Evolutionary conservation across 2,113 vertebrate genomes (phyloP).

Genomic region (Apteryx mantelli): DNA sequence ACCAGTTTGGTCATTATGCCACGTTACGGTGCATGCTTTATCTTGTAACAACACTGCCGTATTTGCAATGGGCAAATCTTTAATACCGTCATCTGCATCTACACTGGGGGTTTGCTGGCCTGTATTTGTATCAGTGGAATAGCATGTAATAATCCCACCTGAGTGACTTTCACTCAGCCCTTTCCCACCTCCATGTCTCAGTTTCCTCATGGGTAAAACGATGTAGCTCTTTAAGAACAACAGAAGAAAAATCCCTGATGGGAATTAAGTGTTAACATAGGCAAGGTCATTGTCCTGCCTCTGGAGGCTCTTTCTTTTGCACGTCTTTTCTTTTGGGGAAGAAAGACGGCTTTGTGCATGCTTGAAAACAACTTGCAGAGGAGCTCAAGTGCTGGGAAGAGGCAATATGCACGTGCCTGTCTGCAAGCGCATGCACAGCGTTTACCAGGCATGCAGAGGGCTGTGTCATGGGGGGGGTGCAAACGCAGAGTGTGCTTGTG

Average conservation of each 20-base stretch:
- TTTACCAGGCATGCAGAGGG: background rate
- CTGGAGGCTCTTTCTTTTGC: background rate
- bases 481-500: background rate
- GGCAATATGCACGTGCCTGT: background rate
- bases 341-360: background rate
- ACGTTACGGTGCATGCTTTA: background rate
- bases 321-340: fast-evolving
- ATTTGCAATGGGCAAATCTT: background rate
- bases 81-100: background rate
- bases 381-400: background rate
- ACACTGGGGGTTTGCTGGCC: background rate
- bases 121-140: background rate
- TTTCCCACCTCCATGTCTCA: background rate
- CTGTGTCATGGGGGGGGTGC: background rate
- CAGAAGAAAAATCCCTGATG: background rate
- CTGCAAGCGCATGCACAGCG: background rate
- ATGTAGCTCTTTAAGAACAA: background rate
- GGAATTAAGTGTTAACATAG: background rate
- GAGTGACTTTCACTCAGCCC: fast-evolving
- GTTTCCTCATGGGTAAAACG: background rate
- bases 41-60: fast-evolving
- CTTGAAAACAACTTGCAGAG: background rate
- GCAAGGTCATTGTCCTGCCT: background rate
- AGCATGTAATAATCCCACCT: background rate
- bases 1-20: background rate